A percentile compares a stretch with the other conserved stretches of the same genome.
Conservation (phyloP, 2,888 invertebrate genomes). For the Dynastes tityus region DNA sequence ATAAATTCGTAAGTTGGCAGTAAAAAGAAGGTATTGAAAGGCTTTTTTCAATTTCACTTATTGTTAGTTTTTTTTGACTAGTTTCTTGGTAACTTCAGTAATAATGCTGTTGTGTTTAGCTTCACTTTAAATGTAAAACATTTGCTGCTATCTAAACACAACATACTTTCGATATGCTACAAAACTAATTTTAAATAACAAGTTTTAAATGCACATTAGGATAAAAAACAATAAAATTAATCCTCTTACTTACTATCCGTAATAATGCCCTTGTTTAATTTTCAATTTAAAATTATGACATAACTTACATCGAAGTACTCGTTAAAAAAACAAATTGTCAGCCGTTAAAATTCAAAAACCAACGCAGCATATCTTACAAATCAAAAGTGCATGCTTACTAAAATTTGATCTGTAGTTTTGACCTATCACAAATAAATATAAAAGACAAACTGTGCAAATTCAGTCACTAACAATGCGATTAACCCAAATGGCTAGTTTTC, state of each 20-base stretch:
- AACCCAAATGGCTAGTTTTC: neutral
- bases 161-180: too few relatives aligned
- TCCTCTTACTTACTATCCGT: too few relatives aligned
- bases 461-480: conserved; percentile 9
- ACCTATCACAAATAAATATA: neutral
- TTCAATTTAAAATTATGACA: conserved; percentile 23
- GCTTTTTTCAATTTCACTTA: neutral
- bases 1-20: neutral
- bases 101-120: neutral
- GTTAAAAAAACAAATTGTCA: conserved; percentile 24
- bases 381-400: neutral
- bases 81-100: neutral
- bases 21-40: neutral
- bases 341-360: conserved; percentile 25
- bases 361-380: neutral
- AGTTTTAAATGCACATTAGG: too few relatives aligned
- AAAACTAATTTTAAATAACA: too few relatives aligned
- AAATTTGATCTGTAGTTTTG: neutral
- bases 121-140: too few relatives aligned
- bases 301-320: neutral
- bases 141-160: too few relatives aligned
- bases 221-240: too few relatives aligned
- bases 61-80: neutral
- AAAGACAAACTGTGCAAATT: conserved; percentile 18
- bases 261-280: too few relatives aligned